Base-by-base conservation (phyloP, 2,888 invertebrate genomes). In the Brenthis ino region DNA sequence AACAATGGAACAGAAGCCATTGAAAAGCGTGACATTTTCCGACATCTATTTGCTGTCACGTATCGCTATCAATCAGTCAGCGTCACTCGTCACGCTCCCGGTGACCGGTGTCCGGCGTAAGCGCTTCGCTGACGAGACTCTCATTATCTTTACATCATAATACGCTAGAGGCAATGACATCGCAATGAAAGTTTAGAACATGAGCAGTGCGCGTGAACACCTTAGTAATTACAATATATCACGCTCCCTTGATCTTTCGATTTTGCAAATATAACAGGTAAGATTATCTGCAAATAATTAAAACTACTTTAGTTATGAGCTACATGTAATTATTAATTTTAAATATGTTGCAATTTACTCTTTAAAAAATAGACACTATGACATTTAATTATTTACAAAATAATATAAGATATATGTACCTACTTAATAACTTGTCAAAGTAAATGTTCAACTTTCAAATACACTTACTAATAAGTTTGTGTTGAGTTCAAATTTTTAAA, bases 121-220 rank as follows among this genome's bases (percentile, higher is more conserved):
- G 54, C 55, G 54, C 14, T 60, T 47, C 33, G 20, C 28, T 55
- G 47, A 60, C 55, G 28, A 64, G 55, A 55, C 14, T 57, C 47
- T 65, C 14, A 51, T 66, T 60, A 66, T 66, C 33, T 60, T 60
- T 33, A 66, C 66, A 57, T 60, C 47, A 66, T 28, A 28, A 58
- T 54, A 37, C 66, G 53, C 57, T 47, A 54, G 54, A 66, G 64
- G 57, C 64, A 68, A 64, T 68, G 67, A 53, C 63, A 67, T 64
- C 48, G 48, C 48, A 60, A 57, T 53, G 56, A 69, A 65, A 65
- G 69, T 56, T 56, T 57, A 50, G 37, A 61, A 51, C 56, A 61
- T 47, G 72, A 33, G 60, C 51, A 64, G 55, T 57, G 57, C 51
- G 55, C 48, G 66, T 69, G 51, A 37, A 43, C 43, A 50, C 11